phyloP scores from a whole-genome alignment of 2,113 vertebrate genomes.

The Leucosticte australis region DNA sequence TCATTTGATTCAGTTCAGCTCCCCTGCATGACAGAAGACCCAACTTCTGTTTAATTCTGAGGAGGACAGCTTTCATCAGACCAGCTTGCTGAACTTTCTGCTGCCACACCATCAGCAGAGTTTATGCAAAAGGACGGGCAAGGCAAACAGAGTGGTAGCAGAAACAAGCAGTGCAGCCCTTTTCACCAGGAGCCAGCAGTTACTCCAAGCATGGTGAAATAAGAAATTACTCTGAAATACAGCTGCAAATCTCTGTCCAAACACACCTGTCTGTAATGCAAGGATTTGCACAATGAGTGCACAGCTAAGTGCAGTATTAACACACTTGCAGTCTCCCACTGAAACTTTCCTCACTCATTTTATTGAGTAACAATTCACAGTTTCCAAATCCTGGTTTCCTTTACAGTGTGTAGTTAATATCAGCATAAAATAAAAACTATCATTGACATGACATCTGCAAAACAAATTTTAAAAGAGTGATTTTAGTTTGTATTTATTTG shows the following conservation, averaged over 20 bases:
- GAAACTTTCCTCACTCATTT: background rate
- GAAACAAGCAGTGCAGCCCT: background rate
- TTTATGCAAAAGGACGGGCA: background rate
- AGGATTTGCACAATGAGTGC: background rate
- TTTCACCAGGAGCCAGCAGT: background rate
- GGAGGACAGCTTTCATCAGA: background rate
- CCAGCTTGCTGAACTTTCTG: background rate
- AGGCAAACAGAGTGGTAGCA: background rate
- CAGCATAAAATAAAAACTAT: background rate
- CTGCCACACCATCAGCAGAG: background rate
- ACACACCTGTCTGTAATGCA: background rate
- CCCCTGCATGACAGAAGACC: background rate
- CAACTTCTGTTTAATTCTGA: background rate
- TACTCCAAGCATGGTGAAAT: background rate
- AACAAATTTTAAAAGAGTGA: background rate
- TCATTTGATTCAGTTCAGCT: background rate
- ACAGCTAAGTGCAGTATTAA: background rate
- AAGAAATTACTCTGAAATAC: background rate
- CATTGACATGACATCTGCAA: background rate
- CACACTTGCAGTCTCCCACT: background rate
- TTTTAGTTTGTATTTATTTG: background rate
- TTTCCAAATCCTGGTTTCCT: background rate
- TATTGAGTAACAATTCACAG: background rate
- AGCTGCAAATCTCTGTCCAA: background rate
- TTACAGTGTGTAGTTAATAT: background rate